Evolutionary conservation across 2,888 invertebrate genomes (phyloP).

Genomic region (Dexiosoma caninum): DNA sequence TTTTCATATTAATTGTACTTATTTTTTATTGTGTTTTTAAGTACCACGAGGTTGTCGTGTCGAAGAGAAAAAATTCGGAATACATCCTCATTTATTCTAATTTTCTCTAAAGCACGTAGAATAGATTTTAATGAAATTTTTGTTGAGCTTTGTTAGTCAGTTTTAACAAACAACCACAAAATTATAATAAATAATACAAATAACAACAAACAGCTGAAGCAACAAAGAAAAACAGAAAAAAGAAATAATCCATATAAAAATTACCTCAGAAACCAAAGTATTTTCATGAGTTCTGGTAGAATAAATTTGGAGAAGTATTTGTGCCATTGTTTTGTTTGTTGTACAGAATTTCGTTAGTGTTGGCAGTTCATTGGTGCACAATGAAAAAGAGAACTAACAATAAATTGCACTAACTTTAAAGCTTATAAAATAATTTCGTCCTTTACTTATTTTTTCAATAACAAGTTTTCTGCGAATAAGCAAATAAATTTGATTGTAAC

Average conservation of each 20-base stretch:
- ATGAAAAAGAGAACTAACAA: neutral
- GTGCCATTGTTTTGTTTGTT: neutral
- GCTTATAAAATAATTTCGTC: neutral
- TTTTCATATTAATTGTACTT: neutral
- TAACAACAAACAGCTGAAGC: neutral
- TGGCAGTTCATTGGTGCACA: slow-evolving; percentile 25
- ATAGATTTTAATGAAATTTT: slow-evolving; percentile 59
- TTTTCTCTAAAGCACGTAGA: slow-evolving; percentile 54
- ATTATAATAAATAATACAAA: neutral
- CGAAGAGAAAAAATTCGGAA: neutral
- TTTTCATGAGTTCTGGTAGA: slow-evolving; percentile 21
- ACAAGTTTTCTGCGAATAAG: neutral
- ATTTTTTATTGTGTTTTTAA: neutral
- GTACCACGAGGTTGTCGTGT: too few relatives aligned
- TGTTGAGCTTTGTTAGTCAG: slow-evolving; percentile 48
- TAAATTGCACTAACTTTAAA: too few relatives aligned
- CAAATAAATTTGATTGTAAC: neutral
- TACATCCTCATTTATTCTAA: slow-evolving; percentile 25
- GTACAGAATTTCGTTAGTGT: slow-evolving; percentile 4
- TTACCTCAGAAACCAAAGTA: slow-evolving; percentile 38
- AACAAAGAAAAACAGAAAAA: neutral
- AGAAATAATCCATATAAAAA: neutral
- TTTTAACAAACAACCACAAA: slow-evolving; percentile 18
- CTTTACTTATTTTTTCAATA: neutral
- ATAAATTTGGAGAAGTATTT: neutral